Conservation (phyloP, 1,140 invertebrate species). For the Stegodyphus mimosarum region DNA sequence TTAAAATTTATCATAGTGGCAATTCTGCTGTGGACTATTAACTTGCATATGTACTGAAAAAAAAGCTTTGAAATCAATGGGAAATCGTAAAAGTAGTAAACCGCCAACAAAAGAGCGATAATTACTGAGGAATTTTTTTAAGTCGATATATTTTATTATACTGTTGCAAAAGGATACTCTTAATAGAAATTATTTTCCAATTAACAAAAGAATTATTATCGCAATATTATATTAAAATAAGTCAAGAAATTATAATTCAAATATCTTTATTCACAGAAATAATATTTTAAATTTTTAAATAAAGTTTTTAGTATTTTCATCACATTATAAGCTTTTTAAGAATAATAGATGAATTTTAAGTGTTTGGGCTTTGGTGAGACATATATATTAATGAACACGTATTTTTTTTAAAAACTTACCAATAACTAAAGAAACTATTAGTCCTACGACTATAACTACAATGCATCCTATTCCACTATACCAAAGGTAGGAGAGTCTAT, state of each 20-base stretch:
- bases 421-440: constrained; percentile 29
- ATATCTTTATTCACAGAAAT: neutral
- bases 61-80: too few species aligned
- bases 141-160: too few species aligned
- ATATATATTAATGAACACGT: neutral
- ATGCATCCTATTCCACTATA: constrained; percentile 76
- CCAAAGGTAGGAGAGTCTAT: constrained; percentile 90
- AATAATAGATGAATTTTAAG: neutral
- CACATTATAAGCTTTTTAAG: neutral
- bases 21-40: too few species aligned
- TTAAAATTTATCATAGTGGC: too few species aligned
- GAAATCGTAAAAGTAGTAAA: too few species aligned
- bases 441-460: constrained; percentile 44
- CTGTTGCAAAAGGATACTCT: too few species aligned
- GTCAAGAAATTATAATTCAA: neutral
- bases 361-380: neutral
- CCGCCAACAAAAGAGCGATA: too few species aligned
- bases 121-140: too few species aligned
- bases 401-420: constrained; percentile 17
- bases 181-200: too few species aligned
- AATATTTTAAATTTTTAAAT: neutral
- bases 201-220: too few species aligned
- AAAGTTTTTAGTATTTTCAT: neutral
- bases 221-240: neutral
- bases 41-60: too few species aligned